phyloP scores from a whole-genome alignment of 1,140 invertebrate genomes.

The Euschistus heros region DNA sequence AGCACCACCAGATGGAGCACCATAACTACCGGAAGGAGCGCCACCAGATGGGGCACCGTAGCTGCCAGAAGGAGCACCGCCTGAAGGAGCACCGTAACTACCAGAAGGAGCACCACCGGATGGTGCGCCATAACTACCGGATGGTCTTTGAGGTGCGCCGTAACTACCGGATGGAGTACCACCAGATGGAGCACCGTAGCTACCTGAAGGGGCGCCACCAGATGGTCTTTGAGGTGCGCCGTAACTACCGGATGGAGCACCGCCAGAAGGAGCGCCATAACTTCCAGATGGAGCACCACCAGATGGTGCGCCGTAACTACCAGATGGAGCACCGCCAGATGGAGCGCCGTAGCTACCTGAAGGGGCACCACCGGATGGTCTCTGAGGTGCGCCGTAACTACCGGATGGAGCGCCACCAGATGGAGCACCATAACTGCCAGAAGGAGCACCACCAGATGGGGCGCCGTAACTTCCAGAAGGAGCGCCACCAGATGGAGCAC shows the following conservation, averaged over 20 bases:
- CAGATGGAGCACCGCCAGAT: constrained; percentile 14
- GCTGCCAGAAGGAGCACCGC: constrained; percentile 11
- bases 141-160: constrained; percentile 7
- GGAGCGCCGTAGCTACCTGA: constrained; percentile 10
- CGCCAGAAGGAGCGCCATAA: constrained; percentile 22
- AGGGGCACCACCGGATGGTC: not conserved
- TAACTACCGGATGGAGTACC: constrained; percentile 14
- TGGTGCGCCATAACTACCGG: not conserved
- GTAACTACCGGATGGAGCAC: constrained; percentile 22
- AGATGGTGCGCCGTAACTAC: constrained; percentile 10
- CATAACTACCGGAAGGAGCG: constrained; percentile 15
- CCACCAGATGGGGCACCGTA: not conserved
- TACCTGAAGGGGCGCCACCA: not conserved
- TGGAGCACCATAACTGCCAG: not conserved
- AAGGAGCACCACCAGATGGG: constrained; percentile 12
- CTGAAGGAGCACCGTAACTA: not conserved
- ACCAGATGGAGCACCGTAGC: constrained; percentile 17
- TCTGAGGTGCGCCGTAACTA: constrained; percentile 25
- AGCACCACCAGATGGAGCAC: constrained; percentile 18
- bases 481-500: not conserved
- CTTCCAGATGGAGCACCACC: constrained; percentile 17
- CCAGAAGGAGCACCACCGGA: constrained; percentile 1
- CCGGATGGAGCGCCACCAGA: constrained; percentile 17
- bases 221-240: constrained; percentile 25
- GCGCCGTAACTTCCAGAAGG: constrained; percentile 28